Evolutionary conservation across 2,113 vertebrate genomes (phyloP).

Genomic region (Anoplopoma fimbria): DNA sequence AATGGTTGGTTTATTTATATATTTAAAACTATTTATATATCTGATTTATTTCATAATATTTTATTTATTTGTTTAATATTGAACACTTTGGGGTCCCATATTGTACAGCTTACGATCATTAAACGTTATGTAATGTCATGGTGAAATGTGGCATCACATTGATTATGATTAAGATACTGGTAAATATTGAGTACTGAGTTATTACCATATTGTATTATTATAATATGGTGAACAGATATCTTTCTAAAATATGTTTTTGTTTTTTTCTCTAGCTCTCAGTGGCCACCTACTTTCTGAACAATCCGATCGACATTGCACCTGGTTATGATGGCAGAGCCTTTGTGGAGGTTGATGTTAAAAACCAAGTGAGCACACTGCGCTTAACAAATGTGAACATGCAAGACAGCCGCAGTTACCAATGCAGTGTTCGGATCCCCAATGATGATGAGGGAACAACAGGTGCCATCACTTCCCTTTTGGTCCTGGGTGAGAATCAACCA

Average conservation of each 20-base stretch:
- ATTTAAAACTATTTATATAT: not conserved
- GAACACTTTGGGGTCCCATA: not conserved
- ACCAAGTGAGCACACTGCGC: conserved; percentile 71
- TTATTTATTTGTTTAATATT: not conserved
- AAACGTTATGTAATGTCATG: not conserved
- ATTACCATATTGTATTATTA: not conserved
- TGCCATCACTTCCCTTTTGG: conserved; percentile 77
- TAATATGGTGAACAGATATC: not conserved
- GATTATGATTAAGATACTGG: not conserved
- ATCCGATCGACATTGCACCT: conserved; percentile 9
- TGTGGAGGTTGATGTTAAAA: conserved; percentile 7
- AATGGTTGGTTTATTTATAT: not conserved
- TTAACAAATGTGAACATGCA: conserved; percentile 81
- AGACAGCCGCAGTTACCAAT: conserved; percentile 87
- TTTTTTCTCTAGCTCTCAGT: conserved; percentile 74
- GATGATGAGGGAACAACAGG: conserved; percentile 68
- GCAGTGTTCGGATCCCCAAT: conserved; percentile 74
- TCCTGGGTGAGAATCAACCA: conserved; percentile 86
- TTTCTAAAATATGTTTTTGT: conserved; percentile 24
- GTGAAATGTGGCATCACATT: not conserved
- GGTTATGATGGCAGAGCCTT: conserved; percentile 75
- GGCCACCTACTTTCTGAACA: conserved; percentile 53
- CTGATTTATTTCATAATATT: not conserved
- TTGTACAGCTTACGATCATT: not conserved
- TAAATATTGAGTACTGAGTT: not conserved